Evolutionary conservation across 1,140 invertebrate species (phyloP), one percentile per base, ranked within the genome.

Genomic region (Monomorium pharaonis): DNA sequence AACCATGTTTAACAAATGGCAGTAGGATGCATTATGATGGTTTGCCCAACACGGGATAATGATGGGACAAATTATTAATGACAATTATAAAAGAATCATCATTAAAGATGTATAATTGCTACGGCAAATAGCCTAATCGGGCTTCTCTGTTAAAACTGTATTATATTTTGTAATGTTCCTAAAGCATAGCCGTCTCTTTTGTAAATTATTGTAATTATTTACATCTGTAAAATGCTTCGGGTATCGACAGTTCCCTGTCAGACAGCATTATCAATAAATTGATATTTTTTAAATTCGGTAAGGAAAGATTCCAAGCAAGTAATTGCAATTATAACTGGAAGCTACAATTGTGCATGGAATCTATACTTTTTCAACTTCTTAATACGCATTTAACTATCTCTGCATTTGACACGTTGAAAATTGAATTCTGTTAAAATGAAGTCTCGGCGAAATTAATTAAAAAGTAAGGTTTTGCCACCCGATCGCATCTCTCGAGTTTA

Each of bases 351-450:
- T n/a, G 30, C 14, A 58, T 37, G 51, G 37, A 76, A 62, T 16
- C 3, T 42, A 77, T 63, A 77, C n/a, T 30, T 77, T 58, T 9
- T 9, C 58, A 47, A 77, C 56, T 63, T 44, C 42, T 63, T 63
- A 77, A 77, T 63, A 42, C 21, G 56, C 74, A 14, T 77, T 75
- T 30, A 77, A 77, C 58, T 47, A 63, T 30, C 21, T 7, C 24
- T 62, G 74, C 42, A 44, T 63, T 77, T 63, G 44, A 62, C 37
- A 62, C 37, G 74, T 77, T 18, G 37, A 77, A 77, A 63, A 77
- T 77, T 63, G 47, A 63, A 77, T 77, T 77, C 42, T 49, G 16
- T 63, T 62, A 62, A 63, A 44, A 77, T 47, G 44, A 63, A 63
- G 56, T 44, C 24, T 18, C 12, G n/a, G 5, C 7, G 42, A 63